Percentiles rank a stretch among this genome's conserved stretches.
phyloP scores from a whole-genome alignment of 2,888 invertebrate genomes.

The Cecidostiba fungosa region DNA sequence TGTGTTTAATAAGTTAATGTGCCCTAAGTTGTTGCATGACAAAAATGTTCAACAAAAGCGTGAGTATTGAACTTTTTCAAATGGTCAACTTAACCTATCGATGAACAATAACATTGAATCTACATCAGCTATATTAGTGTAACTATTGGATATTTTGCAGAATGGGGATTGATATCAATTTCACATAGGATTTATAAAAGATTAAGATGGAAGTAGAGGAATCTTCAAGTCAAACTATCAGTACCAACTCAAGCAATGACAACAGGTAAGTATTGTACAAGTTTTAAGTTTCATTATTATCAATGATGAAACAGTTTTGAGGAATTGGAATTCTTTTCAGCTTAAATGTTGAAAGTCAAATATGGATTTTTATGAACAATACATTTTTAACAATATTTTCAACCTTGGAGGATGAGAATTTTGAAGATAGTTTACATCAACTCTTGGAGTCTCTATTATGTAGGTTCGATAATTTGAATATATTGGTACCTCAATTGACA shows the following conservation, averaged over 20 bases:
- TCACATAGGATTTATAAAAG: not conserved
- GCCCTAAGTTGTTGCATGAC: too few relatives aligned
- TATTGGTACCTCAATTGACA: conserved; percentile 73
- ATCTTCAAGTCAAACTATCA: conserved; percentile 5
- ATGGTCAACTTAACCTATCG: not conserved
- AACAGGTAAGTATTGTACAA: conserved; percentile 9
- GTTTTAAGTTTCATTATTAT: not conserved
- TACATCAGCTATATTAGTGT: not conserved
- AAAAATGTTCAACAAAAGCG: too few relatives aligned
- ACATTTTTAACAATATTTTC: conserved; percentile 83
- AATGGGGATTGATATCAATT: not conserved
- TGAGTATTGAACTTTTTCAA: not conserved
- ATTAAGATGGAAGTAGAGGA: conserved; percentile 43
- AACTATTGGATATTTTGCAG: not conserved
- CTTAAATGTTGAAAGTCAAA: conserved; percentile 63
- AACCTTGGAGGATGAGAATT: conserved; percentile 80
- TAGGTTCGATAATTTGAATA: conserved; percentile 72
- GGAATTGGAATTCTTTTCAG: conserved; percentile 42
- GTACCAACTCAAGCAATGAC: conserved; percentile 25
- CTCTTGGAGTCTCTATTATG: conserved; percentile 82
- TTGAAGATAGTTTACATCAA: conserved; percentile 83
- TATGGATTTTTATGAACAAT: conserved; percentile 85
- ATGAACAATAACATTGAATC: not conserved
- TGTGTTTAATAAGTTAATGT: too few relatives aligned
- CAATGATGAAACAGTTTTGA: not conserved